A percentile compares a stretch with the other conserved stretches of the same genome.
Conservation (phyloP, 2,797 vertebrate species). For the Hemibagrus guttatus region DNA sequence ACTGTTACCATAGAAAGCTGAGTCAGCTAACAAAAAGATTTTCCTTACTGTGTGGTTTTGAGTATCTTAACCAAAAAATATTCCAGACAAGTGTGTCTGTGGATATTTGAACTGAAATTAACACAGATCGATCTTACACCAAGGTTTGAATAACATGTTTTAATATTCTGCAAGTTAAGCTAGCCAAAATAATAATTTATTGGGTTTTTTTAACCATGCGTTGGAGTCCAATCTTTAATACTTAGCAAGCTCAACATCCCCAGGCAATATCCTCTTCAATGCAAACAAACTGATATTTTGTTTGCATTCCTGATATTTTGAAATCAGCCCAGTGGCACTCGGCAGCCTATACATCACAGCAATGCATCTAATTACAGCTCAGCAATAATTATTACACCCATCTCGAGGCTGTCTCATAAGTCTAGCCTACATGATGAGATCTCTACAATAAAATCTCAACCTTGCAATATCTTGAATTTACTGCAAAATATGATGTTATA, state of each 20-base stretch:
- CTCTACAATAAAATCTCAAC: conserved; percentile 21
- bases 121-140: neutral
- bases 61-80: neutral
- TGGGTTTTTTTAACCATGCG: neutral
- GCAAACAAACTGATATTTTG: conserved; percentile 42
- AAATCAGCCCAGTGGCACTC: conserved; percentile 29
- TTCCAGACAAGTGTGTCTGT: neutral
- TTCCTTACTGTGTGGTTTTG: neutral
- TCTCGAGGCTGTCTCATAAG: conserved; percentile 1
- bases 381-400: conserved; percentile 29
- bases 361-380: neutral
- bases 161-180: neutral
- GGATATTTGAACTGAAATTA: neutral
- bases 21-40: neutral
- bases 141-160: neutral
- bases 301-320: no score
- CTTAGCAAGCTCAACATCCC: conserved; percentile 6
- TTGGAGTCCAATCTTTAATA: neutral
- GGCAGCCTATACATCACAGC: conserved; percentile 2
- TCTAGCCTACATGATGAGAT: conserved; percentile 30
- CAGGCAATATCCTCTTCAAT: conserved; percentile 19
- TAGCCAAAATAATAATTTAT: neutral
- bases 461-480: conserved; percentile 35
- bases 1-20: neutral
- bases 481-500: conserved; percentile 31